Conservation (phyloP, 2,113 vertebrate species). For the Oriolus oriolus region DNA sequence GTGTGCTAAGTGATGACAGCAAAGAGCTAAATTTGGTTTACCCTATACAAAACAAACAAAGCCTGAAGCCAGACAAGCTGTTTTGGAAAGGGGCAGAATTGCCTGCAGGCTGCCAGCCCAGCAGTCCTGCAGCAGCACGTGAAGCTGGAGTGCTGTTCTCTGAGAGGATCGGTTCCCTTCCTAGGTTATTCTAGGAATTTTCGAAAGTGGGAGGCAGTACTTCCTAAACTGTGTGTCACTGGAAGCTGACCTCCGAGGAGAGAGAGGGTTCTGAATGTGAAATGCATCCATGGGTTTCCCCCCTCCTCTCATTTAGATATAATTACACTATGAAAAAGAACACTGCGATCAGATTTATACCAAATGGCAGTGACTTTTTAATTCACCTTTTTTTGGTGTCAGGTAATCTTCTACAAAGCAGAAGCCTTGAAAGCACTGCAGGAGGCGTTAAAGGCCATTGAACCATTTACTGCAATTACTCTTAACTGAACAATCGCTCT, state of each 20-base stretch:
- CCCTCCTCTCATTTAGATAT: neutral
- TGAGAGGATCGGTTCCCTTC: neutral
- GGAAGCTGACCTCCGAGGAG: neutral
- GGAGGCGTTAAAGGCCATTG: neutral
- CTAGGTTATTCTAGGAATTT: neutral
- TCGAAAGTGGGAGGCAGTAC: neutral
- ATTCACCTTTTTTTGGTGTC: neutral
- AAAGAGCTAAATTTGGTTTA: neutral
- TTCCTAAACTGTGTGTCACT: neutral
- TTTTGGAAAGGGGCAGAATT: neutral
- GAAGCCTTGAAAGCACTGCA: neutral
- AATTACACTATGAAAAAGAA: neutral
- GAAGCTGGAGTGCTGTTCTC: neutral
- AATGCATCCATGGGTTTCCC: neutral
- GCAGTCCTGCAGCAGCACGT: accelerated
- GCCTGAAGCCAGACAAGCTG: neutral
- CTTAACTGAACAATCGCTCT: neutral
- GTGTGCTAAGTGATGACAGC: neutral
- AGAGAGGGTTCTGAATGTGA: neutral
- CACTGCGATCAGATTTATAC: neutral
- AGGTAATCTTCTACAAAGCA: neutral
- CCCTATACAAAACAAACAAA: neutral
- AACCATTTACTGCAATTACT: neutral
- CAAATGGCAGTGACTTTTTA: neutral
- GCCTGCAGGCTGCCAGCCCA: neutral